These are phyloP conservation scores for Drosophila suboccidentalis DNA, from an alignment of 2,888 invertebrate genomes.

Conservation along the genomic window DNA sequence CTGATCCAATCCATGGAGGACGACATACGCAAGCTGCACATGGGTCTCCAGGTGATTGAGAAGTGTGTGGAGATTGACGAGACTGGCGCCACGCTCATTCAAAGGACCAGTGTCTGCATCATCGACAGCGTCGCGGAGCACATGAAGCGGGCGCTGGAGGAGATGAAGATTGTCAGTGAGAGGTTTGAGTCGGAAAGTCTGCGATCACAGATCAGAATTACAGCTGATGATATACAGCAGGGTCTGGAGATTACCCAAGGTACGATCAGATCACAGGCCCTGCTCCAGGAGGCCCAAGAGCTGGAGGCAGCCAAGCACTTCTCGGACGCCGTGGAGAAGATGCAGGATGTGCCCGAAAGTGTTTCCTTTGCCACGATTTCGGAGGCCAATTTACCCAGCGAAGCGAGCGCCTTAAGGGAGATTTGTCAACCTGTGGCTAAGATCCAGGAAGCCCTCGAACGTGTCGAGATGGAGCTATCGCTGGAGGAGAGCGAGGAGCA, in stretches of 20 bases:
- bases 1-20: conserved; percentile 87
- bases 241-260: conserved; percentile 87
- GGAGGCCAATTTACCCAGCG: conserved; percentile 82
- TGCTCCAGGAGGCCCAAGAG: conserved; percentile 87
- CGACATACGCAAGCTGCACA: conserved; percentile 89
- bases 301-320: conserved; percentile 85
- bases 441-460: conserved; percentile 86
- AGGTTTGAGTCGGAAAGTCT: conserved; percentile 86
- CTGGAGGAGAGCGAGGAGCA: conserved; percentile 83
- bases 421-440: conserved; percentile 85
- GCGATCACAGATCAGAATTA: conserved; percentile 85
- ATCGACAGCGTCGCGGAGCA: conserved; percentile 88
- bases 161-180: conserved; percentile 86
- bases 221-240: conserved; percentile 86
- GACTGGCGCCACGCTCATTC: conserved; percentile 89
- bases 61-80: conserved; percentile 90
- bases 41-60: conserved; percentile 89
- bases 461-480: conserved; percentile 83
- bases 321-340: conserved; percentile 84
- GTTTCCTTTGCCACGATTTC: conserved; percentile 83
- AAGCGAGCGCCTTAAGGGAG: conserved; percentile 82
- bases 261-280: conserved; percentile 87
- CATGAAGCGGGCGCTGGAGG: conserved; percentile 87
- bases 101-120: conserved; percentile 89
- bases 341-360: conserved; percentile 82